Conservation (phyloP, 2,797 vertebrate species). For the Chaenodraco wilsoni region DNA sequence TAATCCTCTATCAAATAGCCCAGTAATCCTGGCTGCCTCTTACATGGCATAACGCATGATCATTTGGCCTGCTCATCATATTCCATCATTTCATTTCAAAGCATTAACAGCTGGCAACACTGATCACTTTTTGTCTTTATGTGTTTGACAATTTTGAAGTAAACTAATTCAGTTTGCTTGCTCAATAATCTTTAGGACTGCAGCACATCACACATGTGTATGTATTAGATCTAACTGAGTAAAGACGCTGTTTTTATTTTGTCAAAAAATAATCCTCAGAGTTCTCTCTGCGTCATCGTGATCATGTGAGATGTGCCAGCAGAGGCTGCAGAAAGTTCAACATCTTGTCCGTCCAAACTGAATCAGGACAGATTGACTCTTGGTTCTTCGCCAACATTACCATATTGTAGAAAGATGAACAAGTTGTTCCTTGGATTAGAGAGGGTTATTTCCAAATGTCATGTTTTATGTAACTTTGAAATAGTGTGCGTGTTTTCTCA, state of each 20-base stretch:
- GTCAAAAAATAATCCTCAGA: constrained; percentile 32
- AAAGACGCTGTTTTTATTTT: constrained; percentile 13
- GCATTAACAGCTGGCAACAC: constrained; percentile 59
- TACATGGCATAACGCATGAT: constrained; percentile 79
- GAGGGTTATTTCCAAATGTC: constrained; percentile 75
- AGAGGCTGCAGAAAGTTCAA: constrained; percentile 40
- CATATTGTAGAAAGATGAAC: constrained; percentile 77
- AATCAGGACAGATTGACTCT: constrained; percentile 66
- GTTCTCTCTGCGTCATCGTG: constrained; percentile 29
- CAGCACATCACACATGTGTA: neutral
- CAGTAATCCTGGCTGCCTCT: constrained; percentile 79
- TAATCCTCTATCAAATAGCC: constrained; percentile 82
- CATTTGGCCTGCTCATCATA: constrained; percentile 77
- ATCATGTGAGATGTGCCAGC: constrained; percentile 28
- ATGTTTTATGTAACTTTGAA: constrained; percentile 77
- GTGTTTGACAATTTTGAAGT: neutral
- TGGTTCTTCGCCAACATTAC: constrained; percentile 63
- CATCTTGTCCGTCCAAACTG: constrained; percentile 58
- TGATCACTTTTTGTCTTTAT: constrained; percentile 35
- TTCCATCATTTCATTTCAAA: constrained; percentile 66
- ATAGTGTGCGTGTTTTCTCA: constrained; percentile 67
- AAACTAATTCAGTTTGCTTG: constrained; percentile 22
- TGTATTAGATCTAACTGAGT: constrained; percentile 22
- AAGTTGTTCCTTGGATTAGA: constrained; percentile 76
- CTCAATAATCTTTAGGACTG: constrained; percentile 23